Evolutionary conservation across 1,140 invertebrate genomes (phyloP).

Genomic region (Berghia stephanieae): DNA sequence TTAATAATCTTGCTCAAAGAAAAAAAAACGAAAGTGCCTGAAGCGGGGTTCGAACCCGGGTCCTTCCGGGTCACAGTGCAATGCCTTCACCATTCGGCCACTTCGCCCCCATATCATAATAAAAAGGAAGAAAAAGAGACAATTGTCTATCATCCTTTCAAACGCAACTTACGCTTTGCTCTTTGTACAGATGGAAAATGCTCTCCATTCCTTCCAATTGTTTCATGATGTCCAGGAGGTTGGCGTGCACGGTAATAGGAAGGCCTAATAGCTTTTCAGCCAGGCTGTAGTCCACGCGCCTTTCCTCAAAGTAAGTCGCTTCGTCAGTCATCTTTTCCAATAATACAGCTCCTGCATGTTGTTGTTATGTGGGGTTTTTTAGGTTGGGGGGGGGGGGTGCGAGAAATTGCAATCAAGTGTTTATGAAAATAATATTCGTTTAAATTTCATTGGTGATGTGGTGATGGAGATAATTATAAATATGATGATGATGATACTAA

Average conservation of each 20-base stretch:
- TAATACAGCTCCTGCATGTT: constrained; percentile 78
- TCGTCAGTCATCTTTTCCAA: constrained; percentile 75
- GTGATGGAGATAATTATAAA: neutral
- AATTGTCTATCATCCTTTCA: neutral
- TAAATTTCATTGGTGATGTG: neutral
- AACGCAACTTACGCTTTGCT: constrained; percentile 71
- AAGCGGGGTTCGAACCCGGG: too few relatives aligned
- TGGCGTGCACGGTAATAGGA: constrained; percentile 80
- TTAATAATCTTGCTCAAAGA: too few relatives aligned
- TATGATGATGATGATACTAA: neutral
- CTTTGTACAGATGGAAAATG: constrained; percentile 81
- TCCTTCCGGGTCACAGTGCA: too few relatives aligned
- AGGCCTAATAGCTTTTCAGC: constrained; percentile 88
- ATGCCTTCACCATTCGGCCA: too few relatives aligned
- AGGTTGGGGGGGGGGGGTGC: too few relatives aligned
- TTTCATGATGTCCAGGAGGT: constrained; percentile 76
- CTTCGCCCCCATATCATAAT: constrained; percentile 13
- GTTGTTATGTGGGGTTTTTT: too few relatives aligned
- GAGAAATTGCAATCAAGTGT: too few relatives aligned
- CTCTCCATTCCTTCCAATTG: constrained; percentile 79
- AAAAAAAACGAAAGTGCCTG: too few relatives aligned
- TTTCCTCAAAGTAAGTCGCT: constrained; percentile 75
- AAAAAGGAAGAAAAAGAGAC: neutral
- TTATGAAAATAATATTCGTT: too few relatives aligned
- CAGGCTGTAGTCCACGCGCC: constrained; percentile 76